A percentile compares a stretch with the other conserved stretches of the same genome.
Evolutionary conservation across 2,113 vertebrate species (phyloP).

Genomic region (Corythaixoides concolor): DNA sequence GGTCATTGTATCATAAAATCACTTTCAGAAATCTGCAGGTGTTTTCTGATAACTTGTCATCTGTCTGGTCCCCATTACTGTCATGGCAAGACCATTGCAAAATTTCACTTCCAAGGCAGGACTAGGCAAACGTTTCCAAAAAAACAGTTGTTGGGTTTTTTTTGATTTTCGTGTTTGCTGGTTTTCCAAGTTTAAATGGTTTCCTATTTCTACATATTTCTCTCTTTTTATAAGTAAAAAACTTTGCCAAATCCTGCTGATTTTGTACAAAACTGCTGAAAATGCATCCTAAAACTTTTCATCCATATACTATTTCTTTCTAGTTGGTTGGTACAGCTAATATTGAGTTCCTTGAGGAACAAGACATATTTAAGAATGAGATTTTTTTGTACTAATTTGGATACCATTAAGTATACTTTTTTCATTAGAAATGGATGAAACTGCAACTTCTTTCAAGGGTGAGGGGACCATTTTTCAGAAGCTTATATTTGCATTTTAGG

Average conservation of each 20-base stretch:
- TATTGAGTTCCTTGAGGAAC: neutral
- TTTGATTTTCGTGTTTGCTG: neutral
- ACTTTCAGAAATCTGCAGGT: neutral
- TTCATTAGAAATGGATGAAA: neutral
- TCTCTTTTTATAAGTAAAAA: neutral
- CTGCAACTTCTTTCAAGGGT: neutral
- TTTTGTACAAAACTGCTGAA: neutral
- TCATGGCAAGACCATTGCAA: neutral
- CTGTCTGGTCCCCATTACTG: neutral
- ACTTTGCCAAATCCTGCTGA: neutral
- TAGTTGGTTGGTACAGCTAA: neutral
- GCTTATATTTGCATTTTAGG: neutral
- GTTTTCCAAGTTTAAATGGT: neutral
- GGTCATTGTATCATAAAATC: neutral
- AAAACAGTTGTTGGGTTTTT: rapidly evolving
- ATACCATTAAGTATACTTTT: neutral
- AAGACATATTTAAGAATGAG: neutral
- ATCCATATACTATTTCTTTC: neutral
- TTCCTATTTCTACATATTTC: neutral
- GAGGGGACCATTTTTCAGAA: neutral
- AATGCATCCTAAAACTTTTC: neutral
- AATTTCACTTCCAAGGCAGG: neutral
- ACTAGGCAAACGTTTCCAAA: neutral
- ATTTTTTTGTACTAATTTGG: neutral
- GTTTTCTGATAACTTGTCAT: neutral